Evolutionary conservation across 53 echinoderm and acorn worm species (phyloP).

Genomic region (Glandiceps talaboti): DNA sequence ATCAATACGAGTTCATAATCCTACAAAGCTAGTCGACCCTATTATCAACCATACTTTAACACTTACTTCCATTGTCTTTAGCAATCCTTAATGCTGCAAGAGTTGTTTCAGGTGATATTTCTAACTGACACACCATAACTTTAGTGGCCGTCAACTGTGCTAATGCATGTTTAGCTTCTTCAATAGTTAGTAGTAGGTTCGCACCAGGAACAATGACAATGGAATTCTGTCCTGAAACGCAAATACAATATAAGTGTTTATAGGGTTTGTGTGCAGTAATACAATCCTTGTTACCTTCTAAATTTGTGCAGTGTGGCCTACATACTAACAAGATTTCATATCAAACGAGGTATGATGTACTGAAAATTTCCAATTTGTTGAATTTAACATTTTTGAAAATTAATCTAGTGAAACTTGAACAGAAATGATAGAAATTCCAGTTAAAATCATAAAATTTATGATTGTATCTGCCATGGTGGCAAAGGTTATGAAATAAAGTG

Average conservation of each 20-base stretch:
- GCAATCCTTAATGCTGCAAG: conserved; percentile 70
- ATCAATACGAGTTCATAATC: too few species aligned
- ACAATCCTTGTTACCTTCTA: too few species aligned
- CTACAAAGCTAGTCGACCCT: too few species aligned
- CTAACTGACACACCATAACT: conserved; percentile 69
- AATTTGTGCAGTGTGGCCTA: neutral
- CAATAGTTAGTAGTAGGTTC: conserved; percentile 43
- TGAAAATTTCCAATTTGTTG: neutral
- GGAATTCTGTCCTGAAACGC: conserved; percentile 82
- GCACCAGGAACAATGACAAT: conserved; percentile 83
- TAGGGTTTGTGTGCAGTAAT: too few species aligned
- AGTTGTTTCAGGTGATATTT: conserved; percentile 54
- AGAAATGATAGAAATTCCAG: too few species aligned
- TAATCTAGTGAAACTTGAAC: too few species aligned
- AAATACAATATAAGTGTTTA: too few species aligned
- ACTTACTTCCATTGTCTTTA: conserved; percentile 57
- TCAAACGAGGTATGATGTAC: neutral
- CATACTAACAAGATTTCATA: neutral
- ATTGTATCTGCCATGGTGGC: too few species aligned
- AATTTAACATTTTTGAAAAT: too few species aligned
- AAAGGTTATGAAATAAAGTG: too few species aligned
- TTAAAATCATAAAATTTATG: too few species aligned
- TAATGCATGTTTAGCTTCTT: conserved; percentile 47
- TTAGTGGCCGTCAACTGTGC: conserved; percentile 31
- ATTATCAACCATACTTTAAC: too few species aligned